A percentile compares a stretch with the other conserved stretches of the same genome.
phyloP scores from a whole-genome alignment of 2,113 vertebrate species.

The Eulacestoma nigropectus region DNA sequence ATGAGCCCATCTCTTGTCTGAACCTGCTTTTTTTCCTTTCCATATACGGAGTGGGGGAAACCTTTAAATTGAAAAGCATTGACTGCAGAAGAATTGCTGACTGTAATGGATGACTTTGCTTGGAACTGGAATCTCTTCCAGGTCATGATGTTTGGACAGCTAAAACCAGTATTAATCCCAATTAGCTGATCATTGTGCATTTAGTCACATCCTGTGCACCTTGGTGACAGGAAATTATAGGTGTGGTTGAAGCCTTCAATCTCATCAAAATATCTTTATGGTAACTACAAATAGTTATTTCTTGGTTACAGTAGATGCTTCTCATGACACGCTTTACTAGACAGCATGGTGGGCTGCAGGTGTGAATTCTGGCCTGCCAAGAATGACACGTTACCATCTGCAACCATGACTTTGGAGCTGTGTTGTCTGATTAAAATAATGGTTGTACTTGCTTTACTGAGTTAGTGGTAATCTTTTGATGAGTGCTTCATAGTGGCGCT shows the following conservation, averaged over 20 bases:
- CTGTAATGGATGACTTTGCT: background rate
- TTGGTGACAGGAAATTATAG: background rate
- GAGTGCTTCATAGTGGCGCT: background rate
- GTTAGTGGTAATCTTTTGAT: background rate
- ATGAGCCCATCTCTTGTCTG: background rate
- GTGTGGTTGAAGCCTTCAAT: background rate
- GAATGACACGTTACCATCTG: background rate
- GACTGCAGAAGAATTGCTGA: background rate
- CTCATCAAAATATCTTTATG: background rate
- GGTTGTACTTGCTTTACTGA: background rate
- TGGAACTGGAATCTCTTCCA: background rate
- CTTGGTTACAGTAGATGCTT: background rate
- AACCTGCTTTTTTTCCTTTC: background rate
- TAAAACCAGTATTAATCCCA: background rate
- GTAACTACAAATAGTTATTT: background rate
- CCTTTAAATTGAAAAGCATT: background rate
- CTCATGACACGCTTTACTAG: background rate
- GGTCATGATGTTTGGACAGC: background rate
- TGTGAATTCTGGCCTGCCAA: background rate
- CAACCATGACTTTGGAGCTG: background rate
- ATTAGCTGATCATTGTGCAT: slow-evolving; percentile 33
- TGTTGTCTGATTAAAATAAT: background rate
- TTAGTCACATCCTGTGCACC: slow-evolving; percentile 57
- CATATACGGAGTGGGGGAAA: background rate
- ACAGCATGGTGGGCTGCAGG: background rate